Percentiles rank a stretch among this genome's conserved stretches.
Evolutionary conservation across 1,140 invertebrate genomes (phyloP).

Genomic region (Phymorhynchus buccinoides): DNA sequence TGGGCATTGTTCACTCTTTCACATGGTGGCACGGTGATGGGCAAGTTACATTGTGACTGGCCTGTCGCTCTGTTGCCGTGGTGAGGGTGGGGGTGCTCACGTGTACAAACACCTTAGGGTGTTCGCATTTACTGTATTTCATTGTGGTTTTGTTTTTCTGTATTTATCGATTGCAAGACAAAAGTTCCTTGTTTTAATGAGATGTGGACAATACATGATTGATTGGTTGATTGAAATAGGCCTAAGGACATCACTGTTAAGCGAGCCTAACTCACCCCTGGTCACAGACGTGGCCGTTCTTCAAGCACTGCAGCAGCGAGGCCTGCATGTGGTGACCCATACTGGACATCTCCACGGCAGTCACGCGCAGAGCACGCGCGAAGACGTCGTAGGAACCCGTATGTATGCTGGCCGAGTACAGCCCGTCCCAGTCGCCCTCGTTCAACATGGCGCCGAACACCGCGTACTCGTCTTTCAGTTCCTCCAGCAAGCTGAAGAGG

Average conservation of each 20-base stretch:
- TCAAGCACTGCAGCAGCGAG: constrained; percentile 1
- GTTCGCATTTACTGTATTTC: no score
- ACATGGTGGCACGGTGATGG: no score
- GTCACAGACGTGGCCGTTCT: constrained; percentile 9
- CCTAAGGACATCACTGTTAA: background rate
- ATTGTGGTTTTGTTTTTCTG: no score
- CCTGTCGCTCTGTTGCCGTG: no score
- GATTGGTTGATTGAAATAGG: no score
- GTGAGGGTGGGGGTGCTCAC: no score
- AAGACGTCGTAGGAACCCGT: background rate
- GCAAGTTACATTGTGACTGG: no score
- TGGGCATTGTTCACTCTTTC: no score
- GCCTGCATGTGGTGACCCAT: constrained; percentile 21
- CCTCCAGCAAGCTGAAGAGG: background rate
- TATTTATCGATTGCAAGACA: no score
- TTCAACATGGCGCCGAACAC: constrained; percentile 12
- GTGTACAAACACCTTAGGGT: no score
- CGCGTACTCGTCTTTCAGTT: background rate
- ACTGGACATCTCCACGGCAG: background rate
- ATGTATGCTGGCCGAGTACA: background rate
- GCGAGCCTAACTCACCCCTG: background rate
- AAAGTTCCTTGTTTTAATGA: no score
- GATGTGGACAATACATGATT: no score
- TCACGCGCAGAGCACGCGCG: constrained; percentile 10
- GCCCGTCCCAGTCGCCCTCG: background rate